Conservation (phyloP, 1,140 invertebrate genomes). For the Leptestheria dahalacensis region DNA sequence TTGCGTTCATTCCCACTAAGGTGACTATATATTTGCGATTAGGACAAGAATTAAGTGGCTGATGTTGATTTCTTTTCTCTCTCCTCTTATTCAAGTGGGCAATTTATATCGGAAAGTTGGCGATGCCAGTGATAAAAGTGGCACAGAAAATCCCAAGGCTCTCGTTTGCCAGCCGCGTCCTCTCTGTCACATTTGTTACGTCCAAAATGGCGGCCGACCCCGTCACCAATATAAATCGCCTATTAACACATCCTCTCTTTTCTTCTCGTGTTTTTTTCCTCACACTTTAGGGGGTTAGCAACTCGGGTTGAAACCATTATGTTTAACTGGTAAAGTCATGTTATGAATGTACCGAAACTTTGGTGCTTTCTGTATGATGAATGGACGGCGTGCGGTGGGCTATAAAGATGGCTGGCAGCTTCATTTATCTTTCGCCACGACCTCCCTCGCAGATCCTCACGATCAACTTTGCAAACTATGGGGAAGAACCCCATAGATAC, state of each 20-base stretch:
- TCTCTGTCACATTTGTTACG: not conserved
- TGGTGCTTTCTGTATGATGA: no score
- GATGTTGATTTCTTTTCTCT: not conserved
- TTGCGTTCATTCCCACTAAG: not conserved
- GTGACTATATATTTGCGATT: not conserved
- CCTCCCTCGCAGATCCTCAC: no score
- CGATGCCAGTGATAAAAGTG: not conserved
- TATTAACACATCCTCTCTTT: not conserved
- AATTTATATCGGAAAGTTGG: not conserved
- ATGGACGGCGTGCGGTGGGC: no score
- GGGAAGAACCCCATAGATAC: no score
- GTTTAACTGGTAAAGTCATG: not conserved
- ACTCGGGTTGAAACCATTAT: not conserved
- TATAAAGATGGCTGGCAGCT: no score
- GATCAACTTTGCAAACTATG: no score
- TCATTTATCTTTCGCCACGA: no score
- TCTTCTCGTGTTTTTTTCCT: not conserved
- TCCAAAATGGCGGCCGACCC: not conserved
- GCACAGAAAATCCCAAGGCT: not conserved
- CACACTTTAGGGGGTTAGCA: not conserved
- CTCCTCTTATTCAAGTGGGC: not conserved
- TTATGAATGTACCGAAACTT: not conserved
- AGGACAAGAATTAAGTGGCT: not conserved
- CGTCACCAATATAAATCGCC: not conserved
- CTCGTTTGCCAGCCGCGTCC: not conserved